Conservation (phyloP, 1,140 invertebrate species). For the Drosophila nigromelanica region DNA sequence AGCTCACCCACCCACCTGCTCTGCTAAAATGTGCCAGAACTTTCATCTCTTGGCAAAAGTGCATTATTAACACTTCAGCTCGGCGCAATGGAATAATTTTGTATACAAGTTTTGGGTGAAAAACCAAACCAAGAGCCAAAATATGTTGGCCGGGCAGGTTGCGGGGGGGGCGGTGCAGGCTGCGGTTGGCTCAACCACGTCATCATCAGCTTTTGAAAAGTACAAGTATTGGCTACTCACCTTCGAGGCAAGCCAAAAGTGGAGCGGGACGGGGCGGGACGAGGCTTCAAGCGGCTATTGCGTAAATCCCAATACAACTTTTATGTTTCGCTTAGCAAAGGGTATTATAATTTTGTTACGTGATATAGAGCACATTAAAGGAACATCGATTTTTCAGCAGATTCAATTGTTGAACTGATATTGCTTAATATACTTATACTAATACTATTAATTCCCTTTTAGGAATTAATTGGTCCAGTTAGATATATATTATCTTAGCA, state of each 20-base stretch:
- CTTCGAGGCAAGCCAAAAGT: conserved; percentile 12
- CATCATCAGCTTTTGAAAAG: conserved; percentile 48
- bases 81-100: conserved; percentile 17
- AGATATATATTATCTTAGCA: no score
- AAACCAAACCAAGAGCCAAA: conserved; percentile 2
- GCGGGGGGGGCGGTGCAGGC: no score
- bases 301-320: conserved; percentile 52
- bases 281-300: conserved; percentile 22
- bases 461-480: no score
- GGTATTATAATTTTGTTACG: neutral
- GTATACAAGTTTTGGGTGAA: conserved; percentile 27
- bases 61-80: conserved; percentile 72
- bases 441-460: no score
- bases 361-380: neutral
- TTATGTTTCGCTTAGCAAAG: conserved; percentile 12
- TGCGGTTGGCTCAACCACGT: conserved; percentile 12
- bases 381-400: neutral
- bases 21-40: conserved; percentile 3
- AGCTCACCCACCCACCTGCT: neutral
- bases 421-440: no score
- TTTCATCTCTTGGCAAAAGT: conserved; percentile 44
- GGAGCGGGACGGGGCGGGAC: neutral
- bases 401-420: no score
- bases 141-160: neutral
- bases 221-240: conserved; percentile 46